Evolutionary conservation across 2,113 vertebrate species (phyloP), one percentile per base, ranked within the genome.

Genomic region (Melospiza melodia): DNA sequence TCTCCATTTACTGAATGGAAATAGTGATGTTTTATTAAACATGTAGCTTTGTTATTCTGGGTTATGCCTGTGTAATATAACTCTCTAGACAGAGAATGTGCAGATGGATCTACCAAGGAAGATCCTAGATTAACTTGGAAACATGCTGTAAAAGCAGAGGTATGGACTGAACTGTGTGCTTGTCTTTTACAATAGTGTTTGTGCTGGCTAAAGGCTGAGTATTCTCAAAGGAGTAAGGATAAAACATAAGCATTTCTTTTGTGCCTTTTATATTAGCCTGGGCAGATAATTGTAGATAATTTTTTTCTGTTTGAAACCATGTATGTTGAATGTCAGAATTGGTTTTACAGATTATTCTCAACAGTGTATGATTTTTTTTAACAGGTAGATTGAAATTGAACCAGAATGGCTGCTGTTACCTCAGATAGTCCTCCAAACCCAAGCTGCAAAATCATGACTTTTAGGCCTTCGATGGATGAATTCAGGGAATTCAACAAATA

Each of bases 371-470:
- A 75, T 19, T 37, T 66, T 48, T 83, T 54, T 87, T 69, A 21
- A 30, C 71, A 94, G 94, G 76, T 94, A 77, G 74, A 73, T 39
- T 95, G 93, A 71, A 72, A 39, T 61, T 52, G 55, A 95, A 89
- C 80, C 96, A 98, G 96, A 95, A 99, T 99, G 99, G 98, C 99
- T 97, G 97, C 97, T 89, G 97, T 95, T 72, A 97, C 96, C 95
- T 98, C 91, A 46, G 98, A 96, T 71, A 96, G 97, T 97, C 98
- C 98, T 95, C 98, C 98, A 82, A 99, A 99, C 84, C 98, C 98
- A 95, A 97, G 98, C 94, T 99, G 99, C 97, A 99, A 99, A 98
- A 99, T 99, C 62, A 99, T 99, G 99, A 99, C 98, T 91, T 99
- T 99, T 97, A 98, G 98, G 91, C 99, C 99, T 79, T 98, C 98